Evolutionary conservation across 2,797 vertebrate species (phyloP).

Genomic region (Calcarius lapponicus): DNA sequence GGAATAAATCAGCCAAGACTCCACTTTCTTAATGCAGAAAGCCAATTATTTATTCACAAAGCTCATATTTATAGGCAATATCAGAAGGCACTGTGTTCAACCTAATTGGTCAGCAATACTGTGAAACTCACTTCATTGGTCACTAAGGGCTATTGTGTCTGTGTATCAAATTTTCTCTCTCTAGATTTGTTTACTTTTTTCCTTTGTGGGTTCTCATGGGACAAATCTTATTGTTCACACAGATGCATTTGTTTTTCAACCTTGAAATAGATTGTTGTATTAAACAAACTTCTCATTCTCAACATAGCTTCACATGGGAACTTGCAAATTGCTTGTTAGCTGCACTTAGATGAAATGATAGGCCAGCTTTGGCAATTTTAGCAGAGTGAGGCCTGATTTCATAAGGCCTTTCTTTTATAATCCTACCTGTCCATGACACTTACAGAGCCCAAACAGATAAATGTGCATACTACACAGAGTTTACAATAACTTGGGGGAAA

Average conservation of each 20-base stretch:
- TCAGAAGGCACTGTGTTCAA: not conserved
- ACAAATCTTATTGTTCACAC: not conserved
- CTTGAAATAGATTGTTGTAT: not conserved
- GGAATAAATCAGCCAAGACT: not conserved
- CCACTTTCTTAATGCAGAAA: not conserved
- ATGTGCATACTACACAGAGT: not conserved
- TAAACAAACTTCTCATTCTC: not conserved
- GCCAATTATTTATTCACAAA: not conserved
- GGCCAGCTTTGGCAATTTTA: not conserved
- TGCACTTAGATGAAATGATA: not conserved
- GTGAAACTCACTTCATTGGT: not conserved
- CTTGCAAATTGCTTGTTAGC: not conserved
- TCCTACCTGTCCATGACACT: not conserved
- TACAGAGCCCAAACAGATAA: not conserved
- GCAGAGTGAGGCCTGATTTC: not conserved
- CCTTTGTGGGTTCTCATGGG: not conserved
- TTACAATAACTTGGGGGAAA: not conserved
- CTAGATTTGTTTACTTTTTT: not conserved
- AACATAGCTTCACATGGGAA: not conserved
- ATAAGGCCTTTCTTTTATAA: not conserved
- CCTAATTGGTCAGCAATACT: not conserved
- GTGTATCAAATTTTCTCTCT: not conserved
- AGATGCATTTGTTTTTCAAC: too few relatives aligned
- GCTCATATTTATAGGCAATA: not conserved
- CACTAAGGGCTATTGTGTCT: too few relatives aligned